phyloP scores from a whole-genome alignment of 2,888 invertebrate species.

The Orchesella flavescens region DNA sequence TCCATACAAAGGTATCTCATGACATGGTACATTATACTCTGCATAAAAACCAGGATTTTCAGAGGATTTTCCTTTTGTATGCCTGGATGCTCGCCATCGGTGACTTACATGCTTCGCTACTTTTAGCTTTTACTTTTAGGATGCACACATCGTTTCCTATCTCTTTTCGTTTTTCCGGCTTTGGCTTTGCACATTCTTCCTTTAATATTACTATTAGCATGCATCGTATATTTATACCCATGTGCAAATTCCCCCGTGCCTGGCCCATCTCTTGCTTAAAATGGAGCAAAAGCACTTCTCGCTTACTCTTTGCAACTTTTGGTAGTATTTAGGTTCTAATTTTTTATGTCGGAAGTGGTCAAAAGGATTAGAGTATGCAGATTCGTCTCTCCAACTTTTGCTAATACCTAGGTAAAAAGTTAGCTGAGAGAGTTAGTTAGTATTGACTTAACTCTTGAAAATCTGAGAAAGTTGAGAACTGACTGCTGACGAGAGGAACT shows the following conservation, averaged over 20 bases:
- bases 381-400: slow-evolving; percentile 12
- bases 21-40: slow-evolving; percentile 22
- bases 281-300: no score
- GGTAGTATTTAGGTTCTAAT: neutral
- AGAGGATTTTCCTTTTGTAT: slow-evolving; percentile 26
- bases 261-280: no score
- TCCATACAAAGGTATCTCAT: slow-evolving; percentile 6
- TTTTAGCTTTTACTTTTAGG: slow-evolving; percentile 13
- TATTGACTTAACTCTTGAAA: slow-evolving; percentile 3
- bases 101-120: slow-evolving; percentile 31
- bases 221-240: neutral
- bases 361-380: slow-evolving; percentile 8
- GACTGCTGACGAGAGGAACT: no score
- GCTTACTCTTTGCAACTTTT: neutral
- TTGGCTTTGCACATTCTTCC: neutral
- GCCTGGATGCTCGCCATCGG: slow-evolving; percentile 36
- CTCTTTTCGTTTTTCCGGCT: neutral
- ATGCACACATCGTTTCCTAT: neutral
- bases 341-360: slow-evolving; percentile 24
- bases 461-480: slow-evolving; percentile 10
- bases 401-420: neutral
- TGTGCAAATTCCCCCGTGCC: neutral
- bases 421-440: neutral
- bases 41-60: slow-evolving; percentile 14
- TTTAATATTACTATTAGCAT: neutral